A percentile compares a stretch with the other conserved stretches of the same genome.
Evolutionary conservation across 2,888 invertebrate genomes (phyloP).

Genomic region (Harmothoe impar): DNA sequence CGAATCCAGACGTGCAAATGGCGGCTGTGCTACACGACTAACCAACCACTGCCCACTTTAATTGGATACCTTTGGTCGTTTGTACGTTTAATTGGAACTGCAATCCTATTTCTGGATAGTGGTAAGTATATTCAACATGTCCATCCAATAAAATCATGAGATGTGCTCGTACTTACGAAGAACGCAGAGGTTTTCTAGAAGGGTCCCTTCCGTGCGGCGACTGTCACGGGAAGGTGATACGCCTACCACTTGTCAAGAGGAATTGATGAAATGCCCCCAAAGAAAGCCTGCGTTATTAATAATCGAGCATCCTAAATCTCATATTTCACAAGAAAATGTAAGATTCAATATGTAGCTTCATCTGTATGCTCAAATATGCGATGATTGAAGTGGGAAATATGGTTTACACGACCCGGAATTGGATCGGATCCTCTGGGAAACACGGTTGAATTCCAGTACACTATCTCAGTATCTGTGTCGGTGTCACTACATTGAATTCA

Average conservation of each 20-base stretch:
- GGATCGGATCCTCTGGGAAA: too few species aligned
- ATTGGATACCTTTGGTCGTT: slow-evolving; percentile 30
- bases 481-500: too few species aligned
- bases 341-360: too few species aligned
- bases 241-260: not conserved
- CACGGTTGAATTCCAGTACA: too few species aligned
- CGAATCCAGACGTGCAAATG: slow-evolving; percentile 66
- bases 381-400: too few species aligned
- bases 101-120: not conserved
- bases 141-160: not conserved
- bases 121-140: slow-evolving; percentile 34
- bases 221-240: slow-evolving; percentile 8
- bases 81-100: slow-evolving; percentile 24
- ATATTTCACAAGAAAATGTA: not conserved
- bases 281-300: not conserved
- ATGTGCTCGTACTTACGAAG: not conserved
- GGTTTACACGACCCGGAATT: too few species aligned
- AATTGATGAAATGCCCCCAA: not conserved
- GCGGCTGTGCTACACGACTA: slow-evolving; percentile 64
- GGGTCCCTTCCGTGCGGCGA: slow-evolving; percentile 50
- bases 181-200: slow-evolving; percentile 13
- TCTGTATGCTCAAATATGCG: too few species aligned
- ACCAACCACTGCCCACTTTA: not conserved
- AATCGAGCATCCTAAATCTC: not conserved
- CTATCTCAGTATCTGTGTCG: too few species aligned